Evolutionary conservation across 2,113 vertebrate genomes (phyloP).

Genomic region (Pterophyllum scalare): DNA sequence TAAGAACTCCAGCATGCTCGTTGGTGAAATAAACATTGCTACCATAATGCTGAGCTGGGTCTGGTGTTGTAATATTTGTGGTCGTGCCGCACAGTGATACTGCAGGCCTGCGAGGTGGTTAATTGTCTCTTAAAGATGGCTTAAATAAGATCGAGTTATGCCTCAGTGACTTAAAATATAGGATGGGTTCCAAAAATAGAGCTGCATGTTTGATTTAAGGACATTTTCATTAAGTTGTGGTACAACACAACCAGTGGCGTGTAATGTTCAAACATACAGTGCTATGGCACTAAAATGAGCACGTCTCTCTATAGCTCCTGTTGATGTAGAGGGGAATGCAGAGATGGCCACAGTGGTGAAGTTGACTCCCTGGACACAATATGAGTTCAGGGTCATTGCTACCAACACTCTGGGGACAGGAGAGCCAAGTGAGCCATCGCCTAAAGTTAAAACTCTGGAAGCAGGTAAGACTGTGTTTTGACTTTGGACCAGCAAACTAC

Average conservation of each 20-base stretch:
- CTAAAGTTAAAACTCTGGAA: constrained; percentile 86
- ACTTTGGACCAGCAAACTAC: background rate
- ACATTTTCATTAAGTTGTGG: constrained; percentile 16
- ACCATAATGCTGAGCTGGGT: constrained; percentile 4
- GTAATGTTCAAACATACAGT: background rate
- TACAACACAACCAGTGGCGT: background rate
- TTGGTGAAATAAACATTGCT: constrained; percentile 47
- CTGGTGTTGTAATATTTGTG: constrained; percentile 27
- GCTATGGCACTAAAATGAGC: background rate
- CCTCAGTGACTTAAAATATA: constrained; percentile 16
- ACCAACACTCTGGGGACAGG: constrained; percentile 93
- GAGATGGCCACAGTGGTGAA: constrained; percentile 89
- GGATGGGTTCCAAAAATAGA: constrained; percentile 30
- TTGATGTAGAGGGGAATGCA: constrained; percentile 91
- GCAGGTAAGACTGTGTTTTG: constrained; percentile 81
- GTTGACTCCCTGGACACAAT: constrained; percentile 96
- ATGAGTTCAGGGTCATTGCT: constrained; percentile 94
- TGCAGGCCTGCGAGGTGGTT: constrained; percentile 15
- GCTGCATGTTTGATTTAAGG: constrained; percentile 17
- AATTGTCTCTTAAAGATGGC: constrained; percentile 28
- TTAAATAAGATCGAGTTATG: constrained; percentile 16
- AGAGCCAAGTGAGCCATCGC: constrained; percentile 90
- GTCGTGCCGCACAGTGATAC: constrained; percentile 20
- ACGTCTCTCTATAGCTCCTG: constrained; percentile 80
- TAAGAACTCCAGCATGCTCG: constrained; percentile 63